Evolutionary conservation across 2,888 invertebrate species (phyloP).

Genomic region (Caenorhabditis afra): DNA sequence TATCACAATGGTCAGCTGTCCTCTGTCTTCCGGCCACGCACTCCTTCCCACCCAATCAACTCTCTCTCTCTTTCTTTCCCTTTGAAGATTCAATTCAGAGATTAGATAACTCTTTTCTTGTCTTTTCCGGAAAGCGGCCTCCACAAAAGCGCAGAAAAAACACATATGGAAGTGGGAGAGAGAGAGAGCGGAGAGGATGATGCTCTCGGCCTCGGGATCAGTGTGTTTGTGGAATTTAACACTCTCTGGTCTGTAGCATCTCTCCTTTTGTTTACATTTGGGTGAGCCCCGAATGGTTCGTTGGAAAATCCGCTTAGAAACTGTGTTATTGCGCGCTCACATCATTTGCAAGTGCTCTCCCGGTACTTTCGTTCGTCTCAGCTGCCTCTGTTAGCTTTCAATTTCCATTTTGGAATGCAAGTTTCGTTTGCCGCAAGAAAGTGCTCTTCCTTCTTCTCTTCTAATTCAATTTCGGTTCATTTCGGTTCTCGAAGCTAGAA

Average conservation of each 20-base stretch:
- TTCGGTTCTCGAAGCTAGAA: slow-evolving; percentile 20
- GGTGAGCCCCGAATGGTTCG: slow-evolving; percentile 55
- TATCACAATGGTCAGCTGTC: slow-evolving; percentile 54
- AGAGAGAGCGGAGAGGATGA: too few species aligned
- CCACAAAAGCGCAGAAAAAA: neutral
- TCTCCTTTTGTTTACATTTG: slow-evolving; percentile 39
- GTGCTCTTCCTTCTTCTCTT: slow-evolving; percentile 6
- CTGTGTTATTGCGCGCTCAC: slow-evolving; percentile 50
- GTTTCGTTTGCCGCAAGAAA: neutral
- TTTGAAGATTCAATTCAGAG: slow-evolving; percentile 49
- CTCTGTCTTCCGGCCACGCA: slow-evolving; percentile 4
- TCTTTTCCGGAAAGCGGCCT: slow-evolving; percentile 26
- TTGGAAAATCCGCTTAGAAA: slow-evolving; percentile 55
- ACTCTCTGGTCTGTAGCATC: slow-evolving; percentile 38
- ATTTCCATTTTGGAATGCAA: slow-evolving; percentile 19
- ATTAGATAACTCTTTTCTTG: slow-evolving; percentile 18
- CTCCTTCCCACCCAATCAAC: slow-evolving; percentile 29
- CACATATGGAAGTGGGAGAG: too few species aligned
- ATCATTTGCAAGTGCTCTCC: slow-evolving; percentile 47
- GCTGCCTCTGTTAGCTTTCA: slow-evolving; percentile 1
- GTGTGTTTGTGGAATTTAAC: slow-evolving; percentile 51
- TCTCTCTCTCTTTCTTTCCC: neutral
- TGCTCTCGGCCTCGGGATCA: slow-evolving; percentile 22
- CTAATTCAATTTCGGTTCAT: slow-evolving; percentile 44
- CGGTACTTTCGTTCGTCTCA: slow-evolving; percentile 16